phyloP scores from a whole-genome alignment of 2,888 invertebrate species.

The Dione vanillae region DNA sequence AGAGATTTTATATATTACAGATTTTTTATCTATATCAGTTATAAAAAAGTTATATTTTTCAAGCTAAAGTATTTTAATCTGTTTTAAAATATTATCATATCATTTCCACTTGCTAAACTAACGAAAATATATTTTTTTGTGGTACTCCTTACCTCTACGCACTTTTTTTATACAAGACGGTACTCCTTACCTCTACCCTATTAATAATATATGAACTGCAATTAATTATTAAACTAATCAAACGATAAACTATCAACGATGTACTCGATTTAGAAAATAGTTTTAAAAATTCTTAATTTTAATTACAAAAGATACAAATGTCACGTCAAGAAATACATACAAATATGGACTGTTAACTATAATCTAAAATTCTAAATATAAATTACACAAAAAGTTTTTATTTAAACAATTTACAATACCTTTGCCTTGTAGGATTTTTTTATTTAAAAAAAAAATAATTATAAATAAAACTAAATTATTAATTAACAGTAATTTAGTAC shows the following conservation, averaged over 20 bases:
- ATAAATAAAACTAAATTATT: not conserved
- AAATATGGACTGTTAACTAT: slow-evolving; percentile 13
- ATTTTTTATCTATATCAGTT: too few species aligned
- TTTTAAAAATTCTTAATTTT: slow-evolving; percentile 9
- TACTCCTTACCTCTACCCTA: not conserved
- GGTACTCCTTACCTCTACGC: not conserved
- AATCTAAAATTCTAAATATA: slow-evolving; percentile 2
- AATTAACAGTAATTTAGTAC: not conserved
- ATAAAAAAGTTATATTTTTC: too few species aligned
- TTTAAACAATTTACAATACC: slow-evolving; percentile 14
- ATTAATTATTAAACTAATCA: not conserved
- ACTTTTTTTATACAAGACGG: too few species aligned
- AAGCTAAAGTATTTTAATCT: too few species aligned
- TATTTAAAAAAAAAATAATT: slow-evolving; percentile 11
- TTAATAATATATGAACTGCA: not conserved
- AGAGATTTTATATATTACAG: too few species aligned
- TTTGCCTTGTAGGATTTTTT: not conserved
- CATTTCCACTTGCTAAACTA: too few species aligned
- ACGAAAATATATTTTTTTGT: too few species aligned
- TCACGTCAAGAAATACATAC: slow-evolving; percentile 10
- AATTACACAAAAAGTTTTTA: slow-evolving; percentile 5
- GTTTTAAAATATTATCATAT: too few species aligned
- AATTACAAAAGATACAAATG: slow-evolving; percentile 8
- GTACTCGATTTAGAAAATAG: slow-evolving; percentile 14
- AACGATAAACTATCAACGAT: slow-evolving; percentile 21